Conservation (phyloP, 2,797 vertebrate genomes). For the Lepus oiostolus region DNA sequence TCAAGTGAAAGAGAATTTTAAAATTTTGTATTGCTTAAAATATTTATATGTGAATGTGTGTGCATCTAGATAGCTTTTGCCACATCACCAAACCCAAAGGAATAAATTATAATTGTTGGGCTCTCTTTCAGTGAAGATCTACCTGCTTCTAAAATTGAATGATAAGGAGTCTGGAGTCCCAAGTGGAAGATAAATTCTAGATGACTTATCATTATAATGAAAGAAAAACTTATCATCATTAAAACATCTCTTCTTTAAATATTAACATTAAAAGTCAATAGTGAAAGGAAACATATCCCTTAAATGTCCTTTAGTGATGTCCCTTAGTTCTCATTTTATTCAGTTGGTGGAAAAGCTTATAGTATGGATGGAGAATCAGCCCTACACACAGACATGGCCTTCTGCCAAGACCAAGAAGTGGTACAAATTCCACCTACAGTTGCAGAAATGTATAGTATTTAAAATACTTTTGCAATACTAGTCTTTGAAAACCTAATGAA, state of each 20-base stretch:
- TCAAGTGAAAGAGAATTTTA: constrained; percentile 56
- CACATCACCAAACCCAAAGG: constrained; percentile 32
- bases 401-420: constrained; percentile 60
- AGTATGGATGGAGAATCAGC: constrained; percentile 4
- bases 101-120: constrained; percentile 51
- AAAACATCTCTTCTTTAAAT: constrained; percentile 77
- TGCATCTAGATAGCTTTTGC: constrained; percentile 41
- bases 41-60: constrained; percentile 27
- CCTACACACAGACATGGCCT: constrained; percentile 1
- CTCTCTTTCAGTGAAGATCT: constrained; percentile 61
- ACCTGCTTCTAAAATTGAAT: constrained; percentile 71
- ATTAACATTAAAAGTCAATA: constrained; percentile 74
- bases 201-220: constrained; percentile 69
- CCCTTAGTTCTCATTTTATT: constrained; percentile 68
- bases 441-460: constrained; percentile 58
- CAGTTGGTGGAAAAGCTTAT: constrained; percentile 3
- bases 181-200: constrained; percentile 73
- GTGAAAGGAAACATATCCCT: constrained; percentile 59
- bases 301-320: constrained; percentile 70
- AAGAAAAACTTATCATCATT: constrained; percentile 68
- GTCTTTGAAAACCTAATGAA: neutral
- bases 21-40: constrained; percentile 56
- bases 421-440: constrained; percentile 52
- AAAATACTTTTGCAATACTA: constrained; percentile 34
- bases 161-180: constrained; percentile 48